These are phyloP conservation scores for Dolichoris vasculosae DNA, from an alignment of 1,140 invertebrate species.

Conservation along the genomic window DNA sequence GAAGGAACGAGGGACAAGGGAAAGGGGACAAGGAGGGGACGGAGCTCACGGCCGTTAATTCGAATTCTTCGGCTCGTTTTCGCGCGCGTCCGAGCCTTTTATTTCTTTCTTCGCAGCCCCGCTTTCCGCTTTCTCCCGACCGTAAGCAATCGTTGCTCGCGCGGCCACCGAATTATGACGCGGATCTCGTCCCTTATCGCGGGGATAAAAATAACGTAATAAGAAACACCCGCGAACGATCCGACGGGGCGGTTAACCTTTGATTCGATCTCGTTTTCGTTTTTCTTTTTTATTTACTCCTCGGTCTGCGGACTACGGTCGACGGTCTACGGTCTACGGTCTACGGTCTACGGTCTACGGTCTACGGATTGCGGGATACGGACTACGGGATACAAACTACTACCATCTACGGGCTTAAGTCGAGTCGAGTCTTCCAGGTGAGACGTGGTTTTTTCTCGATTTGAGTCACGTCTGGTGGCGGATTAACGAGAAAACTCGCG, in stretches of 20 bases:
- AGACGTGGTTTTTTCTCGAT: too few species aligned
- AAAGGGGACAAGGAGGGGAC: not conserved
- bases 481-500: not conserved
- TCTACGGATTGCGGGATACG: too few species aligned
- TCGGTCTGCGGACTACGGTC: too few species aligned
- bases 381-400: too few species aligned
- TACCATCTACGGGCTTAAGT: too few species aligned
- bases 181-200: not conserved
- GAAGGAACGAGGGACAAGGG: not conserved
- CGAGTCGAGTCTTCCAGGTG: too few species aligned
- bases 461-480: too few species aligned
- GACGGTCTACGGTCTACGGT: too few species aligned
- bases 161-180: not conserved
- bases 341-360: too few species aligned
- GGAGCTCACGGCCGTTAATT: conserved; percentile 45
- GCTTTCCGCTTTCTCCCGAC: not conserved
- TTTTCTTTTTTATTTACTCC: too few species aligned
- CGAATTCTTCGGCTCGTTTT: conserved; percentile 45
- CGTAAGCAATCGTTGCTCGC: not conserved
- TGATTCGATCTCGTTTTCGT: too few species aligned
- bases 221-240: not conserved
- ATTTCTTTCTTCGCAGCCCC: not conserved
- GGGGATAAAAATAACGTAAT: not conserved
- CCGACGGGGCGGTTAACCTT: not conserved
- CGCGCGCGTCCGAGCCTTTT: conserved; percentile 15